Evolutionary conservation across 2,797 vertebrate genomes (phyloP).

Genomic region (Masticophis lateralis): DNA sequence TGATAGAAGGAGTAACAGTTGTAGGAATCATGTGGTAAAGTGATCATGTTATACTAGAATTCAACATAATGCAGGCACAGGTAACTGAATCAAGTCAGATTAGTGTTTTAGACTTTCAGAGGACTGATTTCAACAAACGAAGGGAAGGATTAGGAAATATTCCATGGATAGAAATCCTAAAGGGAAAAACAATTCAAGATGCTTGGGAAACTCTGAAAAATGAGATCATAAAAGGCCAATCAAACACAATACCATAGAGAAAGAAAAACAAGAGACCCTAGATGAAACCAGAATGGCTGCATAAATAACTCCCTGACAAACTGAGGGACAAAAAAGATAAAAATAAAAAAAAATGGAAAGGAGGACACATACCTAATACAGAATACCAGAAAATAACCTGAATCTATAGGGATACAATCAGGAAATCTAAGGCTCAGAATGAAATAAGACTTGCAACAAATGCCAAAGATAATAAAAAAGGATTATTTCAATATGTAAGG

Average conservation of each 20-base stretch:
- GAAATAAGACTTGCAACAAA: neutral
- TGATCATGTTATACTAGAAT: neutral
- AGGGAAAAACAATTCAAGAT: neutral
- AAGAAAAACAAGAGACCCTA: neutral
- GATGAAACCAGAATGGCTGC: neutral
- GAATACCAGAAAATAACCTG: neutral
- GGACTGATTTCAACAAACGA: neutral
- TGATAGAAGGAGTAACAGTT: neutral
- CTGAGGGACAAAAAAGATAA: neutral
- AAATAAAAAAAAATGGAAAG: neutral
- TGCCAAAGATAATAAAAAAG: neutral
- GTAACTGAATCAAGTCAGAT: neutral
- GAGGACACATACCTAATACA: neutral
- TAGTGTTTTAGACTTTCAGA: neutral
- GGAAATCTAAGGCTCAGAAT: neutral
- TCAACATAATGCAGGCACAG: neutral
- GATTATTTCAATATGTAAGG: neutral
- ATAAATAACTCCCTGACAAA: neutral
- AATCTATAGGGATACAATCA: neutral
- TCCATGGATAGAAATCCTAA: neutral
- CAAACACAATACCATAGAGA: neutral
- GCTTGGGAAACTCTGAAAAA: neutral
- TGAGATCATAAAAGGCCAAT: neutral
- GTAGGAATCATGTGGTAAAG: neutral
- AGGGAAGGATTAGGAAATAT: neutral